A percentile compares a stretch with the other conserved stretches of the same genome.
Evolutionary conservation across 2,797 vertebrate species (phyloP).

Genomic region (Rhinophrynus dorsalis): DNA sequence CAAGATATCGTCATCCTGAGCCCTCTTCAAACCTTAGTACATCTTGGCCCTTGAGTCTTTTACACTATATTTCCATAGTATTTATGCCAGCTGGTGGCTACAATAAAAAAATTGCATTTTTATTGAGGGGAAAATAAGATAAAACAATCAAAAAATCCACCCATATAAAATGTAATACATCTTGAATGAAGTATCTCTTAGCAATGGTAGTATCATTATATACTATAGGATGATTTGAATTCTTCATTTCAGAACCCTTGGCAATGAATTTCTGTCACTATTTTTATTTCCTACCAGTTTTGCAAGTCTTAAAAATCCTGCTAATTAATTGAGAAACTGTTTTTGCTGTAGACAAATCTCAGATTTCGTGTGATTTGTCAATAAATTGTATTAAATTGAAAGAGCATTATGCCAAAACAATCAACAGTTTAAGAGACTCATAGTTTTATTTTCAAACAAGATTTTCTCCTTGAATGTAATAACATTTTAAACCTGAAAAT

Average conservation of each 20-base stretch:
- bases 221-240: conserved; percentile 6
- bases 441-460: neutral
- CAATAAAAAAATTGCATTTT: too few species aligned
- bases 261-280: conserved; percentile 8
- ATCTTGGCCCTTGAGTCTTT: too few species aligned
- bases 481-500: neutral
- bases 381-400: conserved; percentile 8
- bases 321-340: conserved; percentile 35
- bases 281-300: conserved; percentile 13
- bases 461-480: neutral
- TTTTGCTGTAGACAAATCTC: neutral
- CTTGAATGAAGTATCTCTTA: too few species aligned
- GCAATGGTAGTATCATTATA: too few species aligned
- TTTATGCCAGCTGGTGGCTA: too few species aligned
- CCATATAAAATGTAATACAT: too few species aligned
- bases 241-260: conserved; percentile 5
- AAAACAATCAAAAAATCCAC: too few species aligned
- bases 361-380: conserved; percentile 15
- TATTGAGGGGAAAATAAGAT: too few species aligned
- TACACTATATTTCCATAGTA: too few species aligned
- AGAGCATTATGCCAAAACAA: conserved; percentile 11
- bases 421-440: neutral
- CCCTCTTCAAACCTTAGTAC: too few species aligned
- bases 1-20: too few species aligned
- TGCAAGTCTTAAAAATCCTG: conserved; percentile 26